Conservation (phyloP, 2,797 vertebrate species). For the Silurus lanzhouensis region DNA sequence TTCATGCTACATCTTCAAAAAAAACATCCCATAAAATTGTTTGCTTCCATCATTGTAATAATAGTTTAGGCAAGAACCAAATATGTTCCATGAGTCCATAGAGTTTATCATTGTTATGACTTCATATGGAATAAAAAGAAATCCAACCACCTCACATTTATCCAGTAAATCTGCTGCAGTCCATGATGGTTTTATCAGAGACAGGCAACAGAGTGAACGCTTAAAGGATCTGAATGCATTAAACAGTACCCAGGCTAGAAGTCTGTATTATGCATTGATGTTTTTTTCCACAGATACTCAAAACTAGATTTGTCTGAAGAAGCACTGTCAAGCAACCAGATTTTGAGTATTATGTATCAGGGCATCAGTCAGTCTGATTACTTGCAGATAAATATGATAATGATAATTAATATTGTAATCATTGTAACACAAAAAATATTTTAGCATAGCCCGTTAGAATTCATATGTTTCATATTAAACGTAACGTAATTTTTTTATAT, state of each 20-base stretch:
- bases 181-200: constrained; percentile 3
- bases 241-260: neutral
- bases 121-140: neutral
- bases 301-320: neutral
- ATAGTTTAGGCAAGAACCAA: no score
- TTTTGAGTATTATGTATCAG: neutral
- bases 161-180: neutral
- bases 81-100: no score
- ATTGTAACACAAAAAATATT: neutral
- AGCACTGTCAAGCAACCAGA: neutral
- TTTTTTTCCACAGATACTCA: neutral
- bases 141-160: neutral
- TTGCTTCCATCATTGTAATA: no score
- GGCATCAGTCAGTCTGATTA: neutral
- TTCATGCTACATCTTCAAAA: no score
- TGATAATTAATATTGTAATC: neutral
- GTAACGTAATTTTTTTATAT: neutral
- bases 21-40: no score
- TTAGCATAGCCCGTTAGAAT: no score
- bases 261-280: neutral
- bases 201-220: neutral
- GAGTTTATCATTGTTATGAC: neutral
- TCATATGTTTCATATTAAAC: neutral
- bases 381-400: neutral
- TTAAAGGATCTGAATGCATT: constrained; percentile 7